Evolutionary conservation across 2,113 vertebrate species (phyloP), one percentile per base, ranked within the genome.

Genomic region (Archocentrus centrarchus): DNA sequence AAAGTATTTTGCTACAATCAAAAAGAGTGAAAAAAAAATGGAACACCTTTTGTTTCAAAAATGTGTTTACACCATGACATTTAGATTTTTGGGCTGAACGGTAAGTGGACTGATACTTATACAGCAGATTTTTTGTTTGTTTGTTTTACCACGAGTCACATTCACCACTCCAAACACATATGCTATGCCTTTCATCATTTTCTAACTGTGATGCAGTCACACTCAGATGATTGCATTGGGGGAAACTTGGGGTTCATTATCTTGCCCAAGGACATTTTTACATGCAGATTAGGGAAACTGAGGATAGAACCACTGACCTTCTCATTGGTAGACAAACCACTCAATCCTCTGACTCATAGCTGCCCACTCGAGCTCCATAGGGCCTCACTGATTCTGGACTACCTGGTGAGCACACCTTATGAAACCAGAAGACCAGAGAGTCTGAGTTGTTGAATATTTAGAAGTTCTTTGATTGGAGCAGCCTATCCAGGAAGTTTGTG

Each of bases 191-290:
- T 73, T 2, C 50, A 73, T 41, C 44, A 70, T 50, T 70, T 70
- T 44, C 10, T 41, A 41, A 41, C 39, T 41, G 39, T 41, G 10
- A 50, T 50, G 44, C 15, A 30, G 24, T 53, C 24, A 50, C 66
- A 50, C 44, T 50, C 30, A 70, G 66, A 50, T 50, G 44, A 20
- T 30, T 70, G 24, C 66, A 30, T 50, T 70, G 24, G 24, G 64
- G 66, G 24, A 70, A 70, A 70, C 44, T 73, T 53, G 66, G 17
- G 66, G 24, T 73, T 73, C 24, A 73, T 73, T 32, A 53, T 73
- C 20, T 53, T 0, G 1, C 24, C 24, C 10, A 73, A 20, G 44
- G 66, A 53, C 24, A 73, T 44, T 53, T 70, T 15, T 53, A 53
- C 66, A 70, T 53, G 44, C 17, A 53, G 3, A 53, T 44, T 53